Base-by-base conservation (phyloP, 2,113 vertebrate genomes). In the Brachyistius frenatus region DNA sequence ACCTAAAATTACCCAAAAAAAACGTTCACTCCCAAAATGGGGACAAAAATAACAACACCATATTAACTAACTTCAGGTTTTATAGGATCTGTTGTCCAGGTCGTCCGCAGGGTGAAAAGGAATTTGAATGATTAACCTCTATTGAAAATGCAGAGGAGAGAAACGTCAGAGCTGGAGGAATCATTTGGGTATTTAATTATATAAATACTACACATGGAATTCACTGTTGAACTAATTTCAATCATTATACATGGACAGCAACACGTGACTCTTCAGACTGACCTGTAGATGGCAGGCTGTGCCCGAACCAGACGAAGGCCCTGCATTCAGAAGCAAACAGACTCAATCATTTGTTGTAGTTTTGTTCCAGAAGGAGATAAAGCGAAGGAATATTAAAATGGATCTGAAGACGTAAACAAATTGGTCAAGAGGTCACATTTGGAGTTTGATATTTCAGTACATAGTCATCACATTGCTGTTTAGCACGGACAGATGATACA, bases 111-210 rank as follows among this genome's bases (percentile, higher is more conserved):
- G 41, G 41, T 2, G 41, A 44, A 44, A 2, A 23, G 23, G 23
- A 23, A 23, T 23, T 23, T 23, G 23, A 23, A 23, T 23, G 41
- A 11, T 44, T 11, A 44, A 44, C 13, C 2, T 2, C 41, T 44
- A 9, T 44, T 11, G 10, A 44, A 7, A 41, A 41, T 7, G 39
- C 39, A 41, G 7, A 41, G 7, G 8, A 41, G 53, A 49, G 30
- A 37, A 37, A 49, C 64, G 64, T 3, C n/a, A 57, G 1, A 46
- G 14, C 2, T 0, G 47, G 33, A 32, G 15, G 46, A 66, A 81
- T 77, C 30, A 80, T 3, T 35, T 37, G 7, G 50, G 57, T 49
- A 60, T 81, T 81, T 81, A 76, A 73, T 85, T 52, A 54, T 54
- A 73, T 52, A 85, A 76, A 85, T 63, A 62, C 11, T 50, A 56